These are phyloP conservation scores for Marasmarcha lunaedactyla DNA, from an alignment of 2,888 invertebrate genomes.

Conservation along the genomic window DNA sequence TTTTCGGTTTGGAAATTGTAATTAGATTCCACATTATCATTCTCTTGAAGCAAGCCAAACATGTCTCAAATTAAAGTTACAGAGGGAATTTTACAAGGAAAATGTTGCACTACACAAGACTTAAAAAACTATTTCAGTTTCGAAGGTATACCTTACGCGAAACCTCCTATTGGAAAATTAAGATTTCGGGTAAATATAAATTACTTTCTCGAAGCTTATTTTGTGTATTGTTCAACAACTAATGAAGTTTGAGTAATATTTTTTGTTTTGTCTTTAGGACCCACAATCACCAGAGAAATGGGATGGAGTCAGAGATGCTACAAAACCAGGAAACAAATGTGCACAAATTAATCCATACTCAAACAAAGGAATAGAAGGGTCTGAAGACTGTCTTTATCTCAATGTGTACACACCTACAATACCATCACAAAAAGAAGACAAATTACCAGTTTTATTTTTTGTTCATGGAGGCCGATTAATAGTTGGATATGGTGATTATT, in stretches of 20 bases:
- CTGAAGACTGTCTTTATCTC: slow-evolving; percentile 77
- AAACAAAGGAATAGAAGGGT: slow-evolving; percentile 47
- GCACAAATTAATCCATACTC: slow-evolving; percentile 54
- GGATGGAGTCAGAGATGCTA: slow-evolving; percentile 41
- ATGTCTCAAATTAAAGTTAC: slow-evolving; percentile 29
- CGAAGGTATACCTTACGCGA: slow-evolving; percentile 56
- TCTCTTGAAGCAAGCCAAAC: not conserved
- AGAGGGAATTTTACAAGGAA: slow-evolving; percentile 38
- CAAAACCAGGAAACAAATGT: slow-evolving; percentile 47
- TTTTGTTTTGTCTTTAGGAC: slow-evolving; percentile 27
- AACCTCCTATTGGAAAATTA: slow-evolving; percentile 43
- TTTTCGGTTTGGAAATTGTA: too few relatives aligned
- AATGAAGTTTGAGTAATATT: too few relatives aligned
- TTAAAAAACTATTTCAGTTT: slow-evolving; percentile 49
- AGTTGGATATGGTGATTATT: slow-evolving; percentile 63
- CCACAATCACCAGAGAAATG: slow-evolving; percentile 37
- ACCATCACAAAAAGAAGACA: slow-evolving; percentile 30
- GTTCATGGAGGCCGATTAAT: slow-evolving; percentile 69
- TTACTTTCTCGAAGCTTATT: too few relatives aligned
- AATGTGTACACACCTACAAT: slow-evolving; percentile 75
- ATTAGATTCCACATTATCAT: too few relatives aligned
- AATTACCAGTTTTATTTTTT: slow-evolving; percentile 66
- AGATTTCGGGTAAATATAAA: slow-evolving; percentile 45
- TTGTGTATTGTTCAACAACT: too few relatives aligned
- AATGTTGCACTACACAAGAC: slow-evolving; percentile 27